phyloP scores from a whole-genome alignment of 1,140 invertebrate genomes.

The Reticulitermes speratus region DNA sequence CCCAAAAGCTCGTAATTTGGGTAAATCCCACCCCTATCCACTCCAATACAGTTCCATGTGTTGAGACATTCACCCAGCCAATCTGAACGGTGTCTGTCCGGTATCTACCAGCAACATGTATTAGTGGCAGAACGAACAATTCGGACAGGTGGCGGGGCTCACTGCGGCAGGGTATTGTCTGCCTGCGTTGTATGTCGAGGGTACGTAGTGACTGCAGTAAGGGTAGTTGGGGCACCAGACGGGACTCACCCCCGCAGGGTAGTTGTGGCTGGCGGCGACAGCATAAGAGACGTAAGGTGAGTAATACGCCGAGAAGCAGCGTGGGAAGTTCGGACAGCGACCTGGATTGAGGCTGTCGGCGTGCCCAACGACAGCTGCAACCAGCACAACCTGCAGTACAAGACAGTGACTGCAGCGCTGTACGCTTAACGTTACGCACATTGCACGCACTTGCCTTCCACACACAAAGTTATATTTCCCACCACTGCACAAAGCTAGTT shows the following conservation, averaged over 20 bases:
- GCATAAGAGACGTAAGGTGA: neutral
- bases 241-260: neutral
- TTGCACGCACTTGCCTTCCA: too few species aligned
- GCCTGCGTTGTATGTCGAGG: slow-evolving; percentile 23
- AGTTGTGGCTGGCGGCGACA: neutral
- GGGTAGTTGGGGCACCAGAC: neutral
- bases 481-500: too few species aligned
- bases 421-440: too few species aligned
- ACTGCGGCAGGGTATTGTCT: slow-evolving; percentile 35
- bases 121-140: slow-evolving; percentile 36
- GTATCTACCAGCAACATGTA: too few species aligned
- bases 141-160: slow-evolving; percentile 34
- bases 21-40: too few species aligned
- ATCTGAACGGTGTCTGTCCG: too few species aligned
- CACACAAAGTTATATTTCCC: too few species aligned
- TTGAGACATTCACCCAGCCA: too few species aligned
- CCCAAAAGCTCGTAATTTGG: too few species aligned
- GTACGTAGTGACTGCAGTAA: slow-evolving; percentile 39
- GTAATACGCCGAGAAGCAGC: slow-evolving; percentile 42
- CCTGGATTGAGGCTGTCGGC: slow-evolving; percentile 50
- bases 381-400: neutral
- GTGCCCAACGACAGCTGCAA: slow-evolving; percentile 43
- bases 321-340: slow-evolving; percentile 59
- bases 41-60: too few species aligned
- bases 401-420: neutral